phyloP scores from a whole-genome alignment of 2,888 invertebrate genomes.

The Meiosimyza decipiens region DNA sequence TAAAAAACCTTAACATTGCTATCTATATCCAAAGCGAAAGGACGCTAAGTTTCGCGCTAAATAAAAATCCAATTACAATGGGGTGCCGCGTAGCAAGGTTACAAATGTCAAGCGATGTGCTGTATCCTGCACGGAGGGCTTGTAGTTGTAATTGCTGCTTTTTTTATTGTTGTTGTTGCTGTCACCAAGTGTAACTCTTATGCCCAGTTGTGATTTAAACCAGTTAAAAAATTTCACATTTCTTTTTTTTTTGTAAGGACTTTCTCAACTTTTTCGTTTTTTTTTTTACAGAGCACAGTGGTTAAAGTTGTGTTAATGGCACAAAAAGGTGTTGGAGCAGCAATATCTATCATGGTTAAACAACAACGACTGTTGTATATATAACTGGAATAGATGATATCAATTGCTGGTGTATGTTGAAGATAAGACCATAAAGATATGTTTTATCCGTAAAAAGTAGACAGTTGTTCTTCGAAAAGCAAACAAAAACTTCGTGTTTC shows the following conservation, averaged over 20 bases:
- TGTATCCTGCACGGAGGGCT: too few species aligned
- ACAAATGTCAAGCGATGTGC: neutral
- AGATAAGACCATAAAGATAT: too few species aligned
- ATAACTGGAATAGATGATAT: too few species aligned
- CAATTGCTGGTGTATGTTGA: too few species aligned
- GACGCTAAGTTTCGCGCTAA: conserved; percentile 22
- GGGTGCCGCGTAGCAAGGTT: neutral
- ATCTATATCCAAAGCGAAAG: neutral
- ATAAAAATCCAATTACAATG: conserved; percentile 31
- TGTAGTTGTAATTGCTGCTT: neutral
- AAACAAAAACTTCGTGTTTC: too few species aligned
- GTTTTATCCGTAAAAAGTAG: too few species aligned
- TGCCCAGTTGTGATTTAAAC: too few species aligned
- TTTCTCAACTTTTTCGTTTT: neutral
- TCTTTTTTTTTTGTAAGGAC: neutral
- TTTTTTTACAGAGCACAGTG: neutral
- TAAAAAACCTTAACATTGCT: neutral
- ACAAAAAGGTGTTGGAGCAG: too few species aligned
- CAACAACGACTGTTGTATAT: too few species aligned
- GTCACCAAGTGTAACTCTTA: neutral
- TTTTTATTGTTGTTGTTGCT: conserved; percentile 4
- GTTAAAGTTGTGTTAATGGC: neutral
- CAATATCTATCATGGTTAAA: too few species aligned
- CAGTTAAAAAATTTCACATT: too few species aligned
- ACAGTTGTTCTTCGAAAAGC: too few species aligned